These are phyloP conservation scores for Erebia palarica DNA, from an alignment of 2,888 invertebrate genomes.

Conservation along the genomic window DNA sequence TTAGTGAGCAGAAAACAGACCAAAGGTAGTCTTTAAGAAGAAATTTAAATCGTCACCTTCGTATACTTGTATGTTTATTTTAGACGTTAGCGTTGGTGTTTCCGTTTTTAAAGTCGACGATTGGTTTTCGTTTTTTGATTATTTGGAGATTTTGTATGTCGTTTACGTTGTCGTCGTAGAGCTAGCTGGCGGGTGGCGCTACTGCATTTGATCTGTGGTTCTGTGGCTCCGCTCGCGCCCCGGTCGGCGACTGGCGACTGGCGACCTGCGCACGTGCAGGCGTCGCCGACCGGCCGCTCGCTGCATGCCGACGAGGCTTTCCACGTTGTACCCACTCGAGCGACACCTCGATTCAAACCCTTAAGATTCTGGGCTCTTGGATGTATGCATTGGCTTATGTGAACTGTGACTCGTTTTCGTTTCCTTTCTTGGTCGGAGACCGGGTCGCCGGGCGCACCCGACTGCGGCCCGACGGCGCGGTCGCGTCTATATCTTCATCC, in stretches of 20 bases:
- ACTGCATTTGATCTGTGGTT: conserved; percentile 83
- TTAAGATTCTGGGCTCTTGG: conserved; percentile 83
- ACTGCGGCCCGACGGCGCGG: conserved; percentile 67
- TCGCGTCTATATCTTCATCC: conserved; percentile 77
- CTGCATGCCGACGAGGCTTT: conserved; percentile 80
- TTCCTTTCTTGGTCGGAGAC: conserved; percentile 79
- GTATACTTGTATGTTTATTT: conserved; percentile 82
- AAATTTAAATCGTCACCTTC: conserved; percentile 83
- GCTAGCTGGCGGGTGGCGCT: conserved; percentile 78
- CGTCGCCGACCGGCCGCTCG: conserved; percentile 48
- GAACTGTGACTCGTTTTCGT: conserved; percentile 83
- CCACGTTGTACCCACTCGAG: conserved; percentile 72
- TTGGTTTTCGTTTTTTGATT: conserved; percentile 69
- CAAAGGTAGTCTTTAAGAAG: conserved; percentile 86
- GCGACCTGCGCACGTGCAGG: conserved; percentile 33
- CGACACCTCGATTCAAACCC: conserved; percentile 80
- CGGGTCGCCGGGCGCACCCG: conserved; percentile 64
- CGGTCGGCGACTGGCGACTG: conserved; percentile 46
- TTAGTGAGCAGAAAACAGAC: conserved; percentile 95
- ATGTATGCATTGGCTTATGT: conserved; percentile 83
- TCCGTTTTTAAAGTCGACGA: conserved; percentile 77
- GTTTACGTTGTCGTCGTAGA: conserved; percentile 80
- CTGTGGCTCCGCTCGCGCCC: conserved; percentile 67
- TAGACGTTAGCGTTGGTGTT: conserved; percentile 82
- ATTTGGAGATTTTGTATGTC: conserved; percentile 64